Evolutionary conservation across 2,888 invertebrate species (phyloP).

Genomic region (Coelogynopora nodosa): DNA sequence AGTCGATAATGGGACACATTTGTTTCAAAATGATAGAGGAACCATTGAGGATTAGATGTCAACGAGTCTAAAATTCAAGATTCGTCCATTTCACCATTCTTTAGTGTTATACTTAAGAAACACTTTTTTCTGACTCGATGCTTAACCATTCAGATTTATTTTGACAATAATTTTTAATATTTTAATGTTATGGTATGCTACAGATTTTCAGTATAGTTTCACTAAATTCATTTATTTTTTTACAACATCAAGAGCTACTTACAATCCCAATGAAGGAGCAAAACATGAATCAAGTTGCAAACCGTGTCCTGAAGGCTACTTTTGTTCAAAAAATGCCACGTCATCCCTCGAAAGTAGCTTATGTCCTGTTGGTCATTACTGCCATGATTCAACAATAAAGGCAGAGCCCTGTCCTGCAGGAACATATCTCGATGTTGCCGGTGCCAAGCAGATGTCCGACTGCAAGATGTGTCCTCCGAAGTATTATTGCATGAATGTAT

Average conservation of each 20-base stretch:
- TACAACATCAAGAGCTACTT: conserved; percentile 49
- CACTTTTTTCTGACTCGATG: too few species aligned
- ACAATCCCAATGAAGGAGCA: conserved; percentile 52
- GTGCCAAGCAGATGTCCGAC: conserved; percentile 52
- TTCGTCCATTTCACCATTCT: too few species aligned
- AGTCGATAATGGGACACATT: too few species aligned
- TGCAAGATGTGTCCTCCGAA: conserved; percentile 57
- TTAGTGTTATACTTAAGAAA: too few species aligned
- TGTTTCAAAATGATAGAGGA: too few species aligned
- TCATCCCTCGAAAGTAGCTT: conserved; percentile 53
- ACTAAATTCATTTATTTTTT: too few species aligned
- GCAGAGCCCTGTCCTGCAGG: conserved; percentile 57
- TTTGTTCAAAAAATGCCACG: conserved; percentile 53
- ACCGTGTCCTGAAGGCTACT: conserved; percentile 56
- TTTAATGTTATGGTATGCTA: too few species aligned
- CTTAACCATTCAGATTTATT: too few species aligned
- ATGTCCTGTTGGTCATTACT: conserved; percentile 57
- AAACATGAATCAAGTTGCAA: conserved; percentile 53
- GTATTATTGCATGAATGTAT: conserved; percentile 53
- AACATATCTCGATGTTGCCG: conserved; percentile 53
- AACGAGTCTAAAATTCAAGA: too few species aligned
- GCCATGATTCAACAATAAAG: conserved; percentile 53
- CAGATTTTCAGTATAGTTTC: too few species aligned
- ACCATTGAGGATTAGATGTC: too few species aligned
- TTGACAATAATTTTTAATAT: too few species aligned